Percentiles rank a stretch among this genome's conserved stretches.
Conservation (phyloP, 2,888 invertebrate species). For the Pseudococcus viburni region DNA sequence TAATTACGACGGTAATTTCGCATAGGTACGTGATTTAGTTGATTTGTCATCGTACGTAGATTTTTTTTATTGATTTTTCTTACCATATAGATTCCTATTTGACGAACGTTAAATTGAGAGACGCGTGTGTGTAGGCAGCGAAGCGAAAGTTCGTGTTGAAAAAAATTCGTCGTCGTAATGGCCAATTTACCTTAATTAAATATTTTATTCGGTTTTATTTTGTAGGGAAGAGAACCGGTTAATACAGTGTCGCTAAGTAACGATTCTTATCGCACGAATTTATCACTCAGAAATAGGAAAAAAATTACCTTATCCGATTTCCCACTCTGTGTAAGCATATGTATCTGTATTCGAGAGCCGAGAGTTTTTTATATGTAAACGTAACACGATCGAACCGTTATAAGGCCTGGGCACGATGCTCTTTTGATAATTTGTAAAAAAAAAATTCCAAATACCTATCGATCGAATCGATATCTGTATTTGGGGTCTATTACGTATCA, state of each 20-base stretch:
- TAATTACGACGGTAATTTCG: background rate
- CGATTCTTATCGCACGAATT: conserved; percentile 32
- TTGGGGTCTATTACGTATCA: too few species aligned
- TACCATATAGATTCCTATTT: background rate
- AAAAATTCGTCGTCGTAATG: conserved; percentile 44
- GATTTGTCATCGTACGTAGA: background rate
- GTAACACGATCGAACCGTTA: background rate
- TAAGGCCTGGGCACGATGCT: background rate
- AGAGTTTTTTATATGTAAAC: too few species aligned
- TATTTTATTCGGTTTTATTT: conserved; percentile 40
- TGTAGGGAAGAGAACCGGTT: conserved; percentile 45
- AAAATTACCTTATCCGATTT: conserved; percentile 42
- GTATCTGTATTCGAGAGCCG: too few species aligned
- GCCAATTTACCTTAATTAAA: conserved; percentile 53
- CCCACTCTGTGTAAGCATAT: too few species aligned
- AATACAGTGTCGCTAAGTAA: conserved; percentile 8
- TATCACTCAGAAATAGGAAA: conserved; percentile 15
- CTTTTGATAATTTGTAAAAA: too few species aligned
- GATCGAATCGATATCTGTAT: too few species aligned
- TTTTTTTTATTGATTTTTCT: background rate
- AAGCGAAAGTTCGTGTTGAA: background rate
- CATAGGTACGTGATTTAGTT: background rate
- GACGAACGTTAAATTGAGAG: background rate
- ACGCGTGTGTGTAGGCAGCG: background rate
- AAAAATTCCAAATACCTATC: too few species aligned